These are phyloP conservation scores for Coccyzus lansbergi DNA, from an alignment of 2,797 vertebrate species.

Conservation along the genomic window DNA sequence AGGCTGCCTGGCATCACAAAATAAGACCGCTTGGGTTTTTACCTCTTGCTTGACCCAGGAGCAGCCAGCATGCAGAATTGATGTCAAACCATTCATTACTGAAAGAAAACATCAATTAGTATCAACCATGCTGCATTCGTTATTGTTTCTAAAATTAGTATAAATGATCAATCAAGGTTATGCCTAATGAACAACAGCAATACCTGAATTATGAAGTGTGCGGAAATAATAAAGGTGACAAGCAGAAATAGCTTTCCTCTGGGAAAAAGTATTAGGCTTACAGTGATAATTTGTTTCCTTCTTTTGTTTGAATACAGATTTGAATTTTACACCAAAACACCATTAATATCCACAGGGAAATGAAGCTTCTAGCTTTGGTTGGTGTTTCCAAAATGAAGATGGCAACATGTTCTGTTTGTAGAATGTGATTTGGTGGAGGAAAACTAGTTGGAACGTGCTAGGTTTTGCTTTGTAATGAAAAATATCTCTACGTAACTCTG, in stretches of 20 bases:
- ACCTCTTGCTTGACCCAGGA: not conserved
- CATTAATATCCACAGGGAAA: not conserved
- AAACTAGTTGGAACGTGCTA: not conserved
- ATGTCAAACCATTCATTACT: not conserved
- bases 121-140: not conserved
- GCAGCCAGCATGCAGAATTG: not conserved
- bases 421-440: not conserved
- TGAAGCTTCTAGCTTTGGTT: not conserved
- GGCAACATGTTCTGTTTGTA: not conserved
- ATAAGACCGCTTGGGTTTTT: not conserved
- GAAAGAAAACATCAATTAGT: not conserved
- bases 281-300: not conserved
- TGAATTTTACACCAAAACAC: not conserved
- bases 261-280: not conserved
- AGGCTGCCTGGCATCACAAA: not conserved
- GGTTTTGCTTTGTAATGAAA: not conserved
- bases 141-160: slow-evolving; percentile 29
- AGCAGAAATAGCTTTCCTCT: not conserved
- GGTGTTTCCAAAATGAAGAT: not conserved
- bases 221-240: not conserved
- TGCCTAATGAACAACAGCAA: not conserved
- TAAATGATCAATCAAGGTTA: slow-evolving; percentile 28
- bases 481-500: not conserved
- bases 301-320: not conserved
- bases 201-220: not conserved